Evolutionary conservation across 2,888 invertebrate species (phyloP).

Genomic region (Dryadula phaetusa): DNA sequence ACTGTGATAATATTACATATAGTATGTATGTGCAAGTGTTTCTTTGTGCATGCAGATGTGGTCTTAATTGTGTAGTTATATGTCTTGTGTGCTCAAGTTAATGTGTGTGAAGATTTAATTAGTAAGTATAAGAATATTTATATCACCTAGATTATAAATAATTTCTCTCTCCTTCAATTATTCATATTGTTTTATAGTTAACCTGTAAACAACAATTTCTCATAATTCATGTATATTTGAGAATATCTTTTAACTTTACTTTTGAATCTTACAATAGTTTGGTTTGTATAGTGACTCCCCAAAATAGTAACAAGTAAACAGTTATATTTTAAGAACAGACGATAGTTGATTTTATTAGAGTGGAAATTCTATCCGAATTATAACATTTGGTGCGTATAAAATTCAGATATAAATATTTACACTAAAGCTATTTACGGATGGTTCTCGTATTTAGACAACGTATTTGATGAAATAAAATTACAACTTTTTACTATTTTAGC

Average conservation of each 20-base stretch:
- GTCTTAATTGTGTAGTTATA: no score
- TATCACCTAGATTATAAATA: no score
- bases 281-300: neutral
- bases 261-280: neutral
- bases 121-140: no score
- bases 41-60: no score
- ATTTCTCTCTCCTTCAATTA: no score
- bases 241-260: neutral
- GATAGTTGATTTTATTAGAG: constrained; percentile 20
- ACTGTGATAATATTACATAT: no score
- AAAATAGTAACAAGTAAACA: constrained; percentile 12
- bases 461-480: neutral
- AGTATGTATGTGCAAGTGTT: no score
- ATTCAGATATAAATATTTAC: constrained; percentile 11
- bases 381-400: constrained; percentile 13
- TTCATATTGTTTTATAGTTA: neutral
- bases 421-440: neutral
- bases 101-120: no score
- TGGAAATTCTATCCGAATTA: constrained; percentile 15
- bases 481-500: neutral
- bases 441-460: constrained; percentile 3
- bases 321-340: constrained; percentile 14
- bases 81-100: no score
- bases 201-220: neutral
- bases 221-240: neutral